Base-by-base conservation (phyloP, 2,888 invertebrate genomes). In the Eilema caniola region DNA sequence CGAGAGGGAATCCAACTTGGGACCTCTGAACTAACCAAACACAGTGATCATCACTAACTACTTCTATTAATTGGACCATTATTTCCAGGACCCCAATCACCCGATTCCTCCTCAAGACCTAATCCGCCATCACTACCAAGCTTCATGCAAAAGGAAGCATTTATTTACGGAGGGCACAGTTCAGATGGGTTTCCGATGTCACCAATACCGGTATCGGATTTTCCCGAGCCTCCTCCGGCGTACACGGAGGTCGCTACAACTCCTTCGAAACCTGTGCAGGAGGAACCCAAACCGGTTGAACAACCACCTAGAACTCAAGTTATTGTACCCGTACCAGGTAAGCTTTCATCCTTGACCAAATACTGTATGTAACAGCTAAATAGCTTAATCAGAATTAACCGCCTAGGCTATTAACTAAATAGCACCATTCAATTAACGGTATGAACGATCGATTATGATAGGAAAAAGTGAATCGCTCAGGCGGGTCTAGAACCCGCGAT, bases 151-250 rank as follows among this genome's bases (percentile, higher is more conserved):
- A 92, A 91, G n/a, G 89, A 93, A 61, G 71, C 89, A 0, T 77
- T 81, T 8, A 76, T 90, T 0, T 92, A 91, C 82, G 85, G 85
- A 0, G 74, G 71, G 0, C 78, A 78, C 0, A 66, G 66, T 0
- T 25, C 74, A 0, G 87, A 90, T 1, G 87, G 87, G 7, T 86
- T 85, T 2, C 88, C 90, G 28, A 47, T 83, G 0, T 83, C 88
- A 0, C 89, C 89, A 0, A 86, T 90, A 3, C 88, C 91, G 0
- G 80, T 87, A 1, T 82, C 86, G 0, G 87, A 91, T 23, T 91
- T 89, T 57, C 91, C 90, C 0, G 88, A 89, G 28, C 93, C 92
- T 0, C 94, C 94, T 0, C 94, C 94, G 0, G 90, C 94, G 0
- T 94, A 94, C 53, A 81, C 89, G 0, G 93, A 91, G 0, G 69